Conservation (phyloP, 2,888 invertebrate genomes). For the Mimumesa dahlbomi region DNA sequence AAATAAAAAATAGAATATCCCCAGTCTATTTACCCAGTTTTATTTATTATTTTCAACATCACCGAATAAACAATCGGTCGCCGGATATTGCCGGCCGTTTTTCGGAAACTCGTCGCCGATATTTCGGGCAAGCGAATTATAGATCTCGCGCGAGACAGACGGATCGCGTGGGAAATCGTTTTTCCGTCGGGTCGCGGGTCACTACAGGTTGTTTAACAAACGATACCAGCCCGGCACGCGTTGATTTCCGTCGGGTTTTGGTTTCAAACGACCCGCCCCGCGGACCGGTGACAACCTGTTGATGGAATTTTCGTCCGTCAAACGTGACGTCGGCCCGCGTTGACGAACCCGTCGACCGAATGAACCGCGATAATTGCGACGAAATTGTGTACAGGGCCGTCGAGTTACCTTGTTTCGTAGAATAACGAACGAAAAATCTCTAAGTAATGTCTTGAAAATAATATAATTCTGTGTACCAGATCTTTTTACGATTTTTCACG, state of each 20-base stretch:
- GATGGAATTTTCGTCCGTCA: conserved; percentile 56
- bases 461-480: too few species aligned
- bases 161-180: too few species aligned
- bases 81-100: too few species aligned
- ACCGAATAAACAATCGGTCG: too few species aligned
- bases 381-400: conserved; percentile 14
- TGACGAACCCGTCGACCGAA: neutral
- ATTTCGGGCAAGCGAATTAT: too few species aligned
- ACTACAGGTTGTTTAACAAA: conserved; percentile 56
- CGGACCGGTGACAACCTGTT: conserved; percentile 67
- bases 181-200: conserved; percentile 1
- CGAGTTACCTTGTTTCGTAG: conserved; percentile 6
- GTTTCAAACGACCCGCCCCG: neutral
- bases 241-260: conserved; percentile 44
- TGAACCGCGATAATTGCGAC: conserved; percentile 45
- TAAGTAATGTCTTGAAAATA: too few species aligned
- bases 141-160: too few species aligned
- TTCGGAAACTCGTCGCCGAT: too few species aligned
- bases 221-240: conserved; percentile 38
- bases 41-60: too few species aligned
- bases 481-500: too few species aligned
- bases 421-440: neutral
- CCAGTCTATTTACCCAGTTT: too few species aligned
- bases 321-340: conserved; percentile 27
- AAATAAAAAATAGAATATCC: too few species aligned